Conservation (phyloP, 2,113 vertebrate species). For the Chionodraco myersi region DNA sequence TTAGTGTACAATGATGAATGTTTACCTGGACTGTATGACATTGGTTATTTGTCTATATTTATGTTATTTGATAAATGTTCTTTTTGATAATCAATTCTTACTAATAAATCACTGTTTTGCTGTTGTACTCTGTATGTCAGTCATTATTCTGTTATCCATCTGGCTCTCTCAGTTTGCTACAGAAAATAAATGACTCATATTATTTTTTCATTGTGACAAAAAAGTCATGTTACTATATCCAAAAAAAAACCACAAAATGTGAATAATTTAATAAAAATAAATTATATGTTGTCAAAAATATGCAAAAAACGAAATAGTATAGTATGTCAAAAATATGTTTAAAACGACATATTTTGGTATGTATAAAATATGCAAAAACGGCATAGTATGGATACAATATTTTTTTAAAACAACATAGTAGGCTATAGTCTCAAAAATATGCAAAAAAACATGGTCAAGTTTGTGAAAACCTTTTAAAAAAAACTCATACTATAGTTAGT, state of each 20-base stretch:
- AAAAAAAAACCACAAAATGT: background rate
- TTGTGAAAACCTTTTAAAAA: too few species aligned
- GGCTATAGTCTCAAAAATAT: too few species aligned
- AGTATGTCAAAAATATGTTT: too few species aligned
- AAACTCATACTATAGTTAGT: too few species aligned
- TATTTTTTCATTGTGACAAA: too few species aligned
- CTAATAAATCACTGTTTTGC: constrained; percentile 61
- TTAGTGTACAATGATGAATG: constrained; percentile 1
- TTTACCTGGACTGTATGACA: constrained; percentile 41
- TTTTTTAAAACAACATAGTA: too few species aligned
- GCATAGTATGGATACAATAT: too few species aligned
- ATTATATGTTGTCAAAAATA: background rate
- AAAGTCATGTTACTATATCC: too few species aligned
- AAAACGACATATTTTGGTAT: too few species aligned
- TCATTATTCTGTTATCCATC: background rate
- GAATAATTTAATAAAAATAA: background rate
- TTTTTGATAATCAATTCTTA: constrained; percentile 43
- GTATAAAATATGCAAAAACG: too few species aligned
- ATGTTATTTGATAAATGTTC: constrained; percentile 33
- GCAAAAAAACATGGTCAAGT: too few species aligned
- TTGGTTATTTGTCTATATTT: constrained; percentile 15
- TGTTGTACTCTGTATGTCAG: background rate
- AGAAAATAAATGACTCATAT: background rate
- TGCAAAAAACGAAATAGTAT: background rate
- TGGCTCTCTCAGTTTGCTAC: background rate